Evolutionary conservation across 2,888 invertebrate genomes (phyloP).

Genomic region (Xestia rhomboidea): DNA sequence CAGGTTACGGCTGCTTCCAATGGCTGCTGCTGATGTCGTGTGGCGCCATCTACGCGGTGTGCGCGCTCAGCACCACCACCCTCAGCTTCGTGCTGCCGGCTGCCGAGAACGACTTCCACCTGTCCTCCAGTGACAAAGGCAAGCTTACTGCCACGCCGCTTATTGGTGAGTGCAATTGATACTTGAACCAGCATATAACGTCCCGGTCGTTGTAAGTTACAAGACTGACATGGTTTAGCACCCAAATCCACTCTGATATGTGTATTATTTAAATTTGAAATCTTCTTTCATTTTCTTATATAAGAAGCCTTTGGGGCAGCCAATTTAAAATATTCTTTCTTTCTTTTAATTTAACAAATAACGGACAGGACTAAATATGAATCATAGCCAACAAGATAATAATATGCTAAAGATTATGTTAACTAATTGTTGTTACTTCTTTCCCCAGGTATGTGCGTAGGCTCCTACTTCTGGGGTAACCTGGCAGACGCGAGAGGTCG

Average conservation of each 20-base stretch:
- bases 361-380: background rate
- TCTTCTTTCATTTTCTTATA: background rate
- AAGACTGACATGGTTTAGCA: background rate
- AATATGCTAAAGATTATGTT: background rate
- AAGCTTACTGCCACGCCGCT: constrained; percentile 91
- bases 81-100: constrained; percentile 92
- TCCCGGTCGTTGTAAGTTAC: background rate
- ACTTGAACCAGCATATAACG: background rate
- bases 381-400: background rate
- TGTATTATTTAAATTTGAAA: background rate
- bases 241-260: background rate
- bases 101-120: constrained; percentile 90
- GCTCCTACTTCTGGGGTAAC: constrained; percentile 93
- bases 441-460: constrained; percentile 91
- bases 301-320: background rate
- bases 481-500: constrained; percentile 93
- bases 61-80: constrained; percentile 92
- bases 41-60: constrained; percentile 92
- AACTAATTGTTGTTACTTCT: background rate
- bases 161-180: constrained; percentile 83
- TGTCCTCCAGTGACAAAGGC: constrained; percentile 91
- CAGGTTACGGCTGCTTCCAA: constrained; percentile 93
- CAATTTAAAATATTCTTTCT: background rate
- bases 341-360: background rate
- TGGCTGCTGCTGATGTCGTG: constrained; percentile 91